Evolutionary conservation across 2,888 invertebrate genomes (phyloP).

Genomic region (Ophioninae sp.): DNA sequence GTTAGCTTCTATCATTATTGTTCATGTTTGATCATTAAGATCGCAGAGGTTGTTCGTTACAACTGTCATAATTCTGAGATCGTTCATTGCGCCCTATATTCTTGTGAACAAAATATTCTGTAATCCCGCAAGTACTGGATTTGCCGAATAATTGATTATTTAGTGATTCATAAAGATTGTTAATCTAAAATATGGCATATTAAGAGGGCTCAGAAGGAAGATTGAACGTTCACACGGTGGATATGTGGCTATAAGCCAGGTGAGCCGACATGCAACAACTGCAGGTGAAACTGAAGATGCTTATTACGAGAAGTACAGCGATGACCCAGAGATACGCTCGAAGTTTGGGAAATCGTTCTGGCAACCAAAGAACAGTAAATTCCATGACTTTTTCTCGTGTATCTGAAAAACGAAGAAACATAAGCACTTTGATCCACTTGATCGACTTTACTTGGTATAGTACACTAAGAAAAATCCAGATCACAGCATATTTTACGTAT

Average conservation of each 20-base stretch:
- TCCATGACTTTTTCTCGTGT: conserved; percentile 83
- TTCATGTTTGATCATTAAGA: conserved; percentile 32
- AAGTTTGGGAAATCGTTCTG: conserved; percentile 86
- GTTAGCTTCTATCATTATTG: conserved; percentile 23
- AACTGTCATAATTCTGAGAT: conserved; percentile 3
- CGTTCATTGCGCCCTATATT: background rate
- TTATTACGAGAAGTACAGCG: conserved; percentile 72
- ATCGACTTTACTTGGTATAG: background rate
- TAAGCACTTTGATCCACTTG: background rate
- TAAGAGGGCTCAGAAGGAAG: background rate
- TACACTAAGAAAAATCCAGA: background rate
- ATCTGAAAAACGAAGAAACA: conserved; percentile 82
- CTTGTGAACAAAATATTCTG: background rate
- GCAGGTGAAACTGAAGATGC: conserved; percentile 68
- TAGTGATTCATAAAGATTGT: conserved; percentile 15
- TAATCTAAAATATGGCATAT: conserved; percentile 22
- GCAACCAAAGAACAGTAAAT: conserved; percentile 91
- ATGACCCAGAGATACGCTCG: conserved; percentile 82
- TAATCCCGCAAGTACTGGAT: background rate
- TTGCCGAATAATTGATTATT: background rate
- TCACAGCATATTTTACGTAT: background rate
- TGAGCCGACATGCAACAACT: conserved; percentile 70
- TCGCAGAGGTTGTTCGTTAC: background rate
- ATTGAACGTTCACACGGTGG: conserved; percentile 57
- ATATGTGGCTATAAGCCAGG: conserved; percentile 72